phyloP scores from a whole-genome alignment of 53 echinoderm and acorn worm genomes.

The Apostichopus leukothele region DNA sequence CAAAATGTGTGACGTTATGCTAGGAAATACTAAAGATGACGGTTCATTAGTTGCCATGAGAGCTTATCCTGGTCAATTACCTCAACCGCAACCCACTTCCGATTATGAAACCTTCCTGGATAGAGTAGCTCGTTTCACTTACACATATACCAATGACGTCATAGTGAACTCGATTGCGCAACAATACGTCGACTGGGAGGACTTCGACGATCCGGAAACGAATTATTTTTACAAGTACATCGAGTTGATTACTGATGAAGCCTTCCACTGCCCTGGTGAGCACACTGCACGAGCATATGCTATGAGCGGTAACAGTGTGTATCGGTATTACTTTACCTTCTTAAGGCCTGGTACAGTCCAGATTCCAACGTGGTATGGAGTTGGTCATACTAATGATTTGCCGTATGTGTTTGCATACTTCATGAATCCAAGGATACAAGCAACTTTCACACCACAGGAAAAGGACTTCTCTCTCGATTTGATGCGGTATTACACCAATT shows the following conservation, averaged over 20 bases:
- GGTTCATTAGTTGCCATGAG: slow-evolving; percentile 51
- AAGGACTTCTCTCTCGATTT: slow-evolving; percentile 51
- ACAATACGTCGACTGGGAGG: slow-evolving; percentile 70
- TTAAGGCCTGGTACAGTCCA: slow-evolving; percentile 44
- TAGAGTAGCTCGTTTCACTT: slow-evolving; percentile 49
- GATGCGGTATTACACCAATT: slow-evolving; percentile 68
- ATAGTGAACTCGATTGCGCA: slow-evolving; percentile 64
- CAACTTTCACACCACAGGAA: slow-evolving; percentile 22
- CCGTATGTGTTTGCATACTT: slow-evolving; percentile 67
- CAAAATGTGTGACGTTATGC: slow-evolving; percentile 62
- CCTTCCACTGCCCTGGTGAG: slow-evolving; percentile 62
- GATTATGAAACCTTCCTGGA: slow-evolving; percentile 55
- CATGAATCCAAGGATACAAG: slow-evolving; percentile 52
- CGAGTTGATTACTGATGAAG: slow-evolving; percentile 68
- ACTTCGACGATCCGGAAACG: slow-evolving; percentile 58
- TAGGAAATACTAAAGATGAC: slow-evolving; percentile 63
- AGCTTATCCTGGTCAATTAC: slow-evolving; percentile 44
- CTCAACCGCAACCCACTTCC: background rate
- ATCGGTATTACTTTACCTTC: slow-evolving; percentile 64
- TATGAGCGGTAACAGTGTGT: slow-evolving; percentile 51
- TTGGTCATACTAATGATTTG: slow-evolving; percentile 66
- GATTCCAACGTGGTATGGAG: slow-evolving; percentile 63
- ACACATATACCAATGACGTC: slow-evolving; percentile 62
- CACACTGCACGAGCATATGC: slow-evolving; percentile 62
- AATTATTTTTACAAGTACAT: slow-evolving; percentile 75